These are phyloP conservation scores for Zophobas atratus DNA, from an alignment of 1,140 invertebrate species.

Conservation along the genomic window DNA sequence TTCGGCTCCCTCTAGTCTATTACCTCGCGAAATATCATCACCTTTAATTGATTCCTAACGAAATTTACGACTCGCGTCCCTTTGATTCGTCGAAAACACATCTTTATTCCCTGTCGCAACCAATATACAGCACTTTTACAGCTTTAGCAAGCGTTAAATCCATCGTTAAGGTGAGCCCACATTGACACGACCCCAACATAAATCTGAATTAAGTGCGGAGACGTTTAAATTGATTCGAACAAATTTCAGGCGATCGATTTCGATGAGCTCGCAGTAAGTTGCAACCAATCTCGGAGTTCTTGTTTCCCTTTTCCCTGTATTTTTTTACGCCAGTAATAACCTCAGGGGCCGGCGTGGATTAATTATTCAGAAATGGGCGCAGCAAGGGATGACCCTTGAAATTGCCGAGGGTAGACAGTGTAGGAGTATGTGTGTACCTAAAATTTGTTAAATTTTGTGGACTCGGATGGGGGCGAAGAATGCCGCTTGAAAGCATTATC, in stretches of 20 bases:
- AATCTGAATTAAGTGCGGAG: constrained; percentile 37
- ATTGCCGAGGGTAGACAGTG: constrained; percentile 16
- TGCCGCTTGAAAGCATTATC: too few relatives aligned
- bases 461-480: too few relatives aligned
- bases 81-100: constrained; percentile 3
- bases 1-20: too few relatives aligned
- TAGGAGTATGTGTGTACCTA: too few relatives aligned
- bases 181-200: constrained; percentile 37
- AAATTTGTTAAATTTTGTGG: too few relatives aligned
- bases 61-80: not conserved
- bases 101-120: constrained; percentile 12
- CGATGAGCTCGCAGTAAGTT: not conserved
- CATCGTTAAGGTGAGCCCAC: constrained; percentile 39
- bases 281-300: not conserved
- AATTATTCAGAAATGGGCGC: constrained; percentile 33
- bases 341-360: constrained; percentile 26
- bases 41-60: constrained; percentile 11
- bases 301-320: constrained; percentile 1
- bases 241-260: constrained; percentile 13
- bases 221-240: constrained; percentile 40
- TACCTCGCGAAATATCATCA: not conserved
- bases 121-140: constrained; percentile 31
- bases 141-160: constrained; percentile 23
- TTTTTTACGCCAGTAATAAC: constrained; percentile 28
- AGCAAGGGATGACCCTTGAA: constrained; percentile 34